phyloP scores from a whole-genome alignment of 2,888 invertebrate species.

The Tachina fera region DNA sequence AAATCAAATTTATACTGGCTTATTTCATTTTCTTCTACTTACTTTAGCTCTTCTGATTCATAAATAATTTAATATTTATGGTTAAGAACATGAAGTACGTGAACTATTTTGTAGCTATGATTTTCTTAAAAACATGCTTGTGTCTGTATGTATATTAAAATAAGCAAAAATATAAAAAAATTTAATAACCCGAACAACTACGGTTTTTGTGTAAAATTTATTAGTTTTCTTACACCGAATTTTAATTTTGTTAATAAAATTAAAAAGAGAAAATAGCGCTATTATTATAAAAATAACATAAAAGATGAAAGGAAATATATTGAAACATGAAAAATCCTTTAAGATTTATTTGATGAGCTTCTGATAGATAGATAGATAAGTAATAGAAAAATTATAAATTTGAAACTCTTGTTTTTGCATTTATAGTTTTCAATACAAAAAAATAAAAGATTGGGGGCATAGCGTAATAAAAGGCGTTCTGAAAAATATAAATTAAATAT shows the following conservation, averaged over 20 bases:
- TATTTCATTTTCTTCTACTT: background rate
- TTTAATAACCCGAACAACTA: background rate
- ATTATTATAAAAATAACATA: conserved; percentile 22
- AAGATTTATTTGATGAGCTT: background rate
- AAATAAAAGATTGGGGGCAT: no score
- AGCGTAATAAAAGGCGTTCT: no score
- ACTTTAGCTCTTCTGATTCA: conserved; percentile 31
- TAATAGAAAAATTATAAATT: no score
- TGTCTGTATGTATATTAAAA: background rate
- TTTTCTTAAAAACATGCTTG: background rate
- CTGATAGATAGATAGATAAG: no score
- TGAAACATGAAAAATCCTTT: conserved; percentile 22
- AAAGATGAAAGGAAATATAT: conserved; percentile 13
- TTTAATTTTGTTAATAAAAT: conserved; percentile 24
- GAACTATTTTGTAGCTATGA: conserved; percentile 24
- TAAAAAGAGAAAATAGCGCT: conserved; percentile 1
- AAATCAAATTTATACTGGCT: conserved; percentile 14
- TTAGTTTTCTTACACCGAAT: conserved; percentile 46
- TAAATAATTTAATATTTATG: conserved; percentile 58
- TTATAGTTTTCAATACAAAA: no score
- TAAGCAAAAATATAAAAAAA: background rate
- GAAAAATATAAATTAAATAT: no score
- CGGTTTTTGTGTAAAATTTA: conserved; percentile 35
- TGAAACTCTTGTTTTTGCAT: no score
- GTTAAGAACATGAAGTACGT: conserved; percentile 18